Conservation (phyloP, 2,888 invertebrate species). For the Microctonus brassicae region DNA sequence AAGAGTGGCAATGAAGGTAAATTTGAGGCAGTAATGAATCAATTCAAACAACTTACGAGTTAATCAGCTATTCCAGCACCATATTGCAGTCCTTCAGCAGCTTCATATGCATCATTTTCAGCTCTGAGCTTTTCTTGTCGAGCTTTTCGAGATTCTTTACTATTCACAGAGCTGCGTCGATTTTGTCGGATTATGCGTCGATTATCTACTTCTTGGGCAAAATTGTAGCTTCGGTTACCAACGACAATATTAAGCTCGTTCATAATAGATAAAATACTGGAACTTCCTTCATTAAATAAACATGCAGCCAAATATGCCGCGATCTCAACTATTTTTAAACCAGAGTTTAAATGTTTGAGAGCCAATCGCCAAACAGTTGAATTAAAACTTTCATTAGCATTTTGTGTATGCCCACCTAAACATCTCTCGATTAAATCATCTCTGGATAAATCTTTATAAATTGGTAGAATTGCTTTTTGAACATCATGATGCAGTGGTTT, state of each 20-base stretch:
- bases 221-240: neutral
- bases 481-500: constrained; percentile 25
- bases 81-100: neutral
- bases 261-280: neutral
- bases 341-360: constrained; percentile 13
- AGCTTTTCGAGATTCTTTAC: neutral
- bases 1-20: neutral
- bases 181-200: neutral
- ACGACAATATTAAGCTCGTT: neutral
- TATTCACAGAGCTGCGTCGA: neutral
- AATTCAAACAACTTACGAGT: neutral
- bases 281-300: neutral
- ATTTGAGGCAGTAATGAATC: neutral
- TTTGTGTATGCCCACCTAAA: constrained; percentile 23
- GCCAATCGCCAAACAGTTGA: constrained; percentile 40
- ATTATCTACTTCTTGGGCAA: neutral
- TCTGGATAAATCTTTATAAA: constrained; percentile 33
- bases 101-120: neutral
- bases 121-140: neutral
- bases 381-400: constrained; percentile 39
- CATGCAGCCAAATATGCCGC: neutral
- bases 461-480: constrained; percentile 29
- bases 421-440: constrained; percentile 36
- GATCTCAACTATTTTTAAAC: neutral
- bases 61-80: neutral